These are phyloP conservation scores for Hybognathus amarus DNA, from an alignment of 2,797 vertebrate genomes.

Conservation along the genomic window DNA sequence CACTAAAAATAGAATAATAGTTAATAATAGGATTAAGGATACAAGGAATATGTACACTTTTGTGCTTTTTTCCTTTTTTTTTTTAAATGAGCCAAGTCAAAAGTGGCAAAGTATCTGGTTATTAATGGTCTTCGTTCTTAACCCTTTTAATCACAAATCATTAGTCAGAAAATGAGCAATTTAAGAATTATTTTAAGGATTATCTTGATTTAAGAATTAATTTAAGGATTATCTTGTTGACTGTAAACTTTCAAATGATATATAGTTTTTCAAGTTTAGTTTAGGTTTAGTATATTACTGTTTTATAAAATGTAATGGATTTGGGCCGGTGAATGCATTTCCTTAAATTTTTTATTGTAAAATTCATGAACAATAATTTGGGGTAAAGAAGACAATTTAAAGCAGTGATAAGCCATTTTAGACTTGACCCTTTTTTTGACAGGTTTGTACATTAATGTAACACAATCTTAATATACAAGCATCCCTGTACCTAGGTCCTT, in stretches of 20 bases:
- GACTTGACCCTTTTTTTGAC: not conserved
- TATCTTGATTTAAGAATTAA: too few species aligned
- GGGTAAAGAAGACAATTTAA: not conserved
- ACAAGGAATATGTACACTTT: not conserved
- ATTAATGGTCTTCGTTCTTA: not conserved
- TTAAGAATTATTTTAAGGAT: too few species aligned
- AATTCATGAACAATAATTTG: not conserved
- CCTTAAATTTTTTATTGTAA: not conserved
- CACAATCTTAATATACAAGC: not conserved
- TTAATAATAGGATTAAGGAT: not conserved
- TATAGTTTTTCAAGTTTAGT: too few species aligned
- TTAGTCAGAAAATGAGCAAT: not conserved
- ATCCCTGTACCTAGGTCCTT: not conserved
- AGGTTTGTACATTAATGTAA: not conserved
- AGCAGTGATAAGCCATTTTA: not conserved
- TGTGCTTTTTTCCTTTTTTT: not conserved
- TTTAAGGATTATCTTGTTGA: too few species aligned
- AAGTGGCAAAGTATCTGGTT: not conserved
- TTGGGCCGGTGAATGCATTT: not conserved
- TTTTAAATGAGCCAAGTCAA: not conserved
- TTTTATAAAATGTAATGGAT: too few species aligned
- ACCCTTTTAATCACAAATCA: not conserved
- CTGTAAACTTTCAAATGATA: too few species aligned
- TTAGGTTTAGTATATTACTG: too few species aligned
- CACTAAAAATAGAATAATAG: not conserved